Percentiles rank a stretch among this genome's conserved stretches.
Conservation (phyloP, 2,113 vertebrate species). For the Ptyas mucosa region DNA sequence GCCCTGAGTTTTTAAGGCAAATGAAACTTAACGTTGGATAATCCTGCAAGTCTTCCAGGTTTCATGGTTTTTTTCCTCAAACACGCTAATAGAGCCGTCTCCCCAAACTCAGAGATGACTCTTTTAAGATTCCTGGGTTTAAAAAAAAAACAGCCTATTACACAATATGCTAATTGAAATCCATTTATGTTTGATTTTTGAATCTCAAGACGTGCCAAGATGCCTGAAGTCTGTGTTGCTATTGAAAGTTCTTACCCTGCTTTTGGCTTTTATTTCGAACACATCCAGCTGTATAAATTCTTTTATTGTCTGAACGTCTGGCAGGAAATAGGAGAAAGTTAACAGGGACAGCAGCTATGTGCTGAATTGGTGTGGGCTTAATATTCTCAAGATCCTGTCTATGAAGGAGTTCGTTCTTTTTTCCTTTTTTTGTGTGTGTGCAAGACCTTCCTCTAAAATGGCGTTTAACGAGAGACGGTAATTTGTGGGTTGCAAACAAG, state of each 20-base stretch:
- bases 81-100: neutral
- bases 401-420: constrained; percentile 42
- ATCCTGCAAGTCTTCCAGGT: neutral
- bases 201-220: constrained; percentile 72
- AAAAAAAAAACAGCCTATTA: constrained; percentile 45
- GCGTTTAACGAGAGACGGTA: constrained; percentile 42
- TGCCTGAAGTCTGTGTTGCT: constrained; percentile 68
- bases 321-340: constrained; percentile 78
- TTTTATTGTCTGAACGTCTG: constrained; percentile 86
- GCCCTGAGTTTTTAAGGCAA: constrained; percentile 17
- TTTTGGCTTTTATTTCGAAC: constrained; percentile 76
- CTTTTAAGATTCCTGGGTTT: constrained; percentile 33
- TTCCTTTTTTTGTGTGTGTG: constrained; percentile 23
- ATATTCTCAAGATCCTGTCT: constrained; percentile 64
- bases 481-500: constrained; percentile 47
- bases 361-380: constrained; percentile 70
- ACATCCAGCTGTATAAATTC: constrained; percentile 89
- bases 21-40: constrained; percentile 8
- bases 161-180: constrained; percentile 59
- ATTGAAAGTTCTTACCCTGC: constrained; percentile 68
- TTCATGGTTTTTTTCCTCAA: neutral
- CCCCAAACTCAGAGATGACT: constrained; percentile 42
- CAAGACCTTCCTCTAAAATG: constrained; percentile 39
- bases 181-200: constrained; percentile 71
- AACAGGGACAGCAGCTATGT: constrained; percentile 66